Base-by-base conservation (phyloP, 2,113 vertebrate genomes). In the Campylomormyrus numenius region DNA sequence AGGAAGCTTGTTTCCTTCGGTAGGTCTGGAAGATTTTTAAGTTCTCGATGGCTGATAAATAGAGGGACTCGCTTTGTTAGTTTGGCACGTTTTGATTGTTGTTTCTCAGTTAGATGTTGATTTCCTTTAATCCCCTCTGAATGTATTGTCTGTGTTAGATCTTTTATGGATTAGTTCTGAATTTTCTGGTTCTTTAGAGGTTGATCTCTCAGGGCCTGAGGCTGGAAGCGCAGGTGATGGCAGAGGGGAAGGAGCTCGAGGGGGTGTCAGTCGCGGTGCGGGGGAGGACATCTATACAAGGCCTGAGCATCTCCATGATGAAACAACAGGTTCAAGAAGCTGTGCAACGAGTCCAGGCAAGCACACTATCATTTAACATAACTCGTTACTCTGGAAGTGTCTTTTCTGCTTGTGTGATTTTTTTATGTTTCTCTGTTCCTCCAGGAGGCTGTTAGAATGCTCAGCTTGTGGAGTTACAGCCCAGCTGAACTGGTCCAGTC, bases 201-300 rank as follows among this genome's bases (percentile, higher is more conserved):
- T 92, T 97, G 91, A 89, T 95, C 93, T 93, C 94, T 90, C 95
- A 93, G 89, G 95, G 95, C 83, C 87, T 94, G 48, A 94, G 92
- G 0, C 95, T 94, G 56, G 94, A 94, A 91, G 94, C 94, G 0
- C 95, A 95, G 80, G 39, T 96, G 48, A 91, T 93, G 83, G 93
- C 93, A 91, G 94, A 93, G 48, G 94, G 95, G 92, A 93, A 95
- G 77, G 88, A 89, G 2, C 1, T 96, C 53, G 94, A 95, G n/a
- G 93, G 93, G 85, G 88, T 94, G 90, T 89, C 58, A 11, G 91
- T 92, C 3, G 92, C 77, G 9, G 62, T 93, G 91, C 93, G 92
- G 56, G 91, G 91, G 86, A 92, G 91, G n/a, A 88, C 90, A 11
- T 93, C 93, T 31, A 90, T 95, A 13, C 94, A 94, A 13, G 91